Percentiles rank a stretch among this genome's conserved stretches.
Evolutionary conservation across 2,888 invertebrate species (phyloP).

Genomic region (Eulithis prunata): DNA sequence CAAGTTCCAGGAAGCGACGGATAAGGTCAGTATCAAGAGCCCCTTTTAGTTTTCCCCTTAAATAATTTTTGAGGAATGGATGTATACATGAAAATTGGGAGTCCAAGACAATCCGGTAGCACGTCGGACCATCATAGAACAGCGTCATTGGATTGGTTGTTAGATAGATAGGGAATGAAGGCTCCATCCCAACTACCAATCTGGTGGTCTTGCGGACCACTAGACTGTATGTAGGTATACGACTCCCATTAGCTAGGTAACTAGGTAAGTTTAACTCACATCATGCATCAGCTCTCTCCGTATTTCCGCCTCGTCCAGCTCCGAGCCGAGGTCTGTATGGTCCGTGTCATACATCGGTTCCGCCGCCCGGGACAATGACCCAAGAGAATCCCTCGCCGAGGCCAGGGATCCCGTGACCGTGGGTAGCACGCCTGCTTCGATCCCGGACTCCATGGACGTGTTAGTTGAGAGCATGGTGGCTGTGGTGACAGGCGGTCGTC

Average conservation of each 20-base stretch:
- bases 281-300: constrained; percentile 91
- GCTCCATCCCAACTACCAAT: too few species aligned
- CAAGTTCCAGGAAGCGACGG: too few species aligned
- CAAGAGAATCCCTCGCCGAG: constrained; percentile 82
- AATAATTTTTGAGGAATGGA: not conserved
- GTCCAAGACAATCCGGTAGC: too few species aligned
- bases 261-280: constrained; percentile 72
- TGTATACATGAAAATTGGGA: not conserved
- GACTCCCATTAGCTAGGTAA: too few species aligned
- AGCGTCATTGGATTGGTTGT: too few species aligned
- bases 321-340: constrained; percentile 92
- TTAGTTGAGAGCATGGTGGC: constrained; percentile 75
- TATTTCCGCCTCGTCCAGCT: constrained; percentile 91
- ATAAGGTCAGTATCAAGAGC: too few species aligned
- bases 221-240: too few species aligned
- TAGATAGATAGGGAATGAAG: too few species aligned
- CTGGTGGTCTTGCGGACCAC: too few species aligned
- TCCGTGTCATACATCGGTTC: constrained; percentile 90
- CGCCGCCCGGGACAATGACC: constrained; percentile 83
- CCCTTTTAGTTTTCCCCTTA: too few species aligned
- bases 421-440: constrained; percentile 88
- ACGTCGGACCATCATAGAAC: too few species aligned
- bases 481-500: constrained; percentile 60
- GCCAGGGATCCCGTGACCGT: constrained; percentile 89
- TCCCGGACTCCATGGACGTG: constrained; percentile 86